Conservation (phyloP, 2,113 vertebrate genomes). For the Crotalus viridis region DNA sequence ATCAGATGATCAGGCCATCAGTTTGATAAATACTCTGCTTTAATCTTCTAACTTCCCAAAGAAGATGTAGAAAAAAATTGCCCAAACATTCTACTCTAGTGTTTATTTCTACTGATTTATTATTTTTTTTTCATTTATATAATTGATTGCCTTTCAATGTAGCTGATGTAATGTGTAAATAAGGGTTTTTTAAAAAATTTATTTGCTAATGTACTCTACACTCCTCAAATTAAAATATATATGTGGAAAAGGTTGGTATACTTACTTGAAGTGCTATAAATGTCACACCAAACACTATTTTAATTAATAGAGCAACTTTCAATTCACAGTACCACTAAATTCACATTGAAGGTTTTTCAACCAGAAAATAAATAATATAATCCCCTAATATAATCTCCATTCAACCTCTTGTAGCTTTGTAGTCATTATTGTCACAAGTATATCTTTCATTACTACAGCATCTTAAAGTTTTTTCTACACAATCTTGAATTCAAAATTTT, state of each 20-base stretch:
- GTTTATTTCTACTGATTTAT: conserved; percentile 13
- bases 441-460: neutral
- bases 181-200: neutral
- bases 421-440: neutral
- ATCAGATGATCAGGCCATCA: neutral
- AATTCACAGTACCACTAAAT: neutral
- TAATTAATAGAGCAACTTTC: neutral
- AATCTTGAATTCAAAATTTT: neutral
- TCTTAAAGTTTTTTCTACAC: neutral
- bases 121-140: conserved; percentile 19
- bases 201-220: neutral
- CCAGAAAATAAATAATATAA: neutral
- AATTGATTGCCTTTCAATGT: conserved; percentile 1
- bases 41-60: neutral
- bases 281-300: neutral
- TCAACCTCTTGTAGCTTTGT: neutral
- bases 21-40: neutral
- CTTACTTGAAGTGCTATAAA: neutral
- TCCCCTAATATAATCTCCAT: neutral
- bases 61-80: neutral
- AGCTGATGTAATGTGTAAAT: conserved; percentile 1
- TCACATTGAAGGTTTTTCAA: neutral
- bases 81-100: neutral
- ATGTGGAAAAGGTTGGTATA: neutral
- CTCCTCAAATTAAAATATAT: neutral